Conservation (phyloP, 2,113 vertebrate genomes). For the Chionis minor region DNA sequence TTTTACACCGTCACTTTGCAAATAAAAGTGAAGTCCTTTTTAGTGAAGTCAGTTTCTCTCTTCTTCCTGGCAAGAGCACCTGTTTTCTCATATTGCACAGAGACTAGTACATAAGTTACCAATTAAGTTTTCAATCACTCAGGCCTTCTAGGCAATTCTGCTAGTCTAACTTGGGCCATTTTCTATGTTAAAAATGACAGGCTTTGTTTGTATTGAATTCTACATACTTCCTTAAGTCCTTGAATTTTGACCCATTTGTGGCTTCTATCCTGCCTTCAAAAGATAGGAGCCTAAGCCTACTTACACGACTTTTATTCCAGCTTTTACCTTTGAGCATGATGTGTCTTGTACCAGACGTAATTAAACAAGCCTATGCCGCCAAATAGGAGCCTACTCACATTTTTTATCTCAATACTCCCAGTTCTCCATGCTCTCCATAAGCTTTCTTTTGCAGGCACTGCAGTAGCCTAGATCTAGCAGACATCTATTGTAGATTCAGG, state of each 20-base stretch:
- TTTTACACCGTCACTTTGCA: background rate
- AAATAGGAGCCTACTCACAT: background rate
- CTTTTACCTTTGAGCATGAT: background rate
- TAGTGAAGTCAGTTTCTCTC: background rate
- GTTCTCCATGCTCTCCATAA: background rate
- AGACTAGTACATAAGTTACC: background rate
- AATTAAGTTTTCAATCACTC: background rate
- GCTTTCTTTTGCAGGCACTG: background rate
- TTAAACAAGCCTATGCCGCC: background rate
- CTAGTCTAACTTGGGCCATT: background rate
- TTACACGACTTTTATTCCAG: background rate
- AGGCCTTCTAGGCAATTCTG: background rate
- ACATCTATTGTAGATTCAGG: background rate
- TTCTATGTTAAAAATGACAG: background rate
- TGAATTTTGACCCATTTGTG: background rate
- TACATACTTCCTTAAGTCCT: background rate
- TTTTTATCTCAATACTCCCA: background rate
- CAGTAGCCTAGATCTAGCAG: background rate
- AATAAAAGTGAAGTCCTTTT: background rate
- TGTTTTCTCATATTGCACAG: background rate
- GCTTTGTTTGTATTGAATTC: background rate
- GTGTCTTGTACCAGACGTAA: fast-evolving
- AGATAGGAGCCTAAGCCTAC: background rate
- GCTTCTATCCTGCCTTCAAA: background rate
- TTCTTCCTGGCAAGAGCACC: background rate